phyloP scores from a whole-genome alignment of 2,888 invertebrate genomes.

The Eupithecia subfuscata region DNA sequence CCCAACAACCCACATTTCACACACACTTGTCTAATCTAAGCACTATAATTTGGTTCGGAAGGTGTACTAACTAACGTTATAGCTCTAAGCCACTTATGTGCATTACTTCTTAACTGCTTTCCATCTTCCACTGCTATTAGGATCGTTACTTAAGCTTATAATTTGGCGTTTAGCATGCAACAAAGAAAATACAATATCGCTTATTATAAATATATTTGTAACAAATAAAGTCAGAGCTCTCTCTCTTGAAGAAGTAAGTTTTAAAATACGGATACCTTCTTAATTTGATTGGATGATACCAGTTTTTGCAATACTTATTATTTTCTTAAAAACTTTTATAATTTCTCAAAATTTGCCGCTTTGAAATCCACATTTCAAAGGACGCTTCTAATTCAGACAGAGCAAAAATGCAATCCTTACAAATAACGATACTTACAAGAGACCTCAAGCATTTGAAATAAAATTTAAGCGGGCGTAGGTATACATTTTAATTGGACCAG shows the following conservation, averaged over 20 bases:
- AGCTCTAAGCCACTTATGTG: background rate
- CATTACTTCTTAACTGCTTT: background rate
- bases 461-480: background rate
- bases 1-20: background rate
- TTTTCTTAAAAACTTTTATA: background rate
- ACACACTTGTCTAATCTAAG: slow-evolving; percentile 10
- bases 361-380: background rate
- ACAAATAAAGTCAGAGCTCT: too few species aligned
- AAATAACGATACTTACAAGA: background rate
- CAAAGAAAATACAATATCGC: too few species aligned
- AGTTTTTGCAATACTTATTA: background rate
- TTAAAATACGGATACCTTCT: background rate
- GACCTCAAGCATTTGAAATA: background rate
- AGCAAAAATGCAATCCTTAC: background rate
- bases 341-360: background rate
- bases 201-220: too few species aligned
- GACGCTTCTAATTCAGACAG: background rate
- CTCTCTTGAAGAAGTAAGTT: too few species aligned
- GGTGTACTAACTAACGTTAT: background rate
- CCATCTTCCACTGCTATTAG: background rate
- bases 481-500: slow-evolving; percentile 1
- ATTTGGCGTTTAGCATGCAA: background rate
- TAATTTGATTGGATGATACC: background rate
- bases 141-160: background rate
- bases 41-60: slow-evolving; percentile 8